Percentiles rank a stretch among this genome's conserved stretches.
phyloP scores from a whole-genome alignment of 2,888 invertebrate species.

The Bombyx huttoni region DNA sequence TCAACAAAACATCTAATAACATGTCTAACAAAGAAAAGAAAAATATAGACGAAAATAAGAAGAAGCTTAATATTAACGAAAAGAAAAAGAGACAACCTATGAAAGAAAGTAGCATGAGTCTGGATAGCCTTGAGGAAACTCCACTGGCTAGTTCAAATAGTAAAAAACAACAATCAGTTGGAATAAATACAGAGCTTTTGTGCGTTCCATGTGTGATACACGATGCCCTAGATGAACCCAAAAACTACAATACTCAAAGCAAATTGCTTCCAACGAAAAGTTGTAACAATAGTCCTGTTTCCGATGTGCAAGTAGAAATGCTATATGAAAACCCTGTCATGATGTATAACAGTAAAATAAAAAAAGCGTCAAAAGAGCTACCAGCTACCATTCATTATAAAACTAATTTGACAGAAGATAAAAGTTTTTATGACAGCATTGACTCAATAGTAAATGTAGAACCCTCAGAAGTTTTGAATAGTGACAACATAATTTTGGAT shows the following conservation, averaged over 20 bases:
- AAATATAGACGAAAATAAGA: slow-evolving; percentile 11
- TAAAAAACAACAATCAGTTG: slow-evolving; percentile 38
- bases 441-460: background rate
- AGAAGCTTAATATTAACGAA: slow-evolving; percentile 13
- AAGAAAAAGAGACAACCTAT: slow-evolving; percentile 1
- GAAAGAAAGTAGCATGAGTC: slow-evolving; percentile 52
- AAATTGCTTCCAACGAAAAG: slow-evolving; percentile 12
- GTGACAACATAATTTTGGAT: background rate
- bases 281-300: slow-evolving; percentile 4
- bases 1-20: slow-evolving; percentile 6
- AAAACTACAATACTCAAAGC: slow-evolving; percentile 13
- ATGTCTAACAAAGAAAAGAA: slow-evolving; percentile 9
- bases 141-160: slow-evolving; percentile 13
- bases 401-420: slow-evolving; percentile 18
- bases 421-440: background rate
- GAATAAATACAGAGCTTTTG: slow-evolving; percentile 50
- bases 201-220: slow-evolving; percentile 59
- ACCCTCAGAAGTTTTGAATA: background rate
- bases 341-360: slow-evolving; percentile 4
- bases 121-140: slow-evolving; percentile 50
- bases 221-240: slow-evolving; percentile 24
- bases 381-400: slow-evolving; percentile 17
- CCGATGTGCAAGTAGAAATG: slow-evolving; percentile 37
- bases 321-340: slow-evolving; percentile 51
- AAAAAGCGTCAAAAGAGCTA: slow-evolving; percentile 4